Percentiles rank a stretch among this genome's conserved stretches.
Conservation (phyloP, 92 coral and sea anemone species). For the Desmophyllum pertusum region DNA sequence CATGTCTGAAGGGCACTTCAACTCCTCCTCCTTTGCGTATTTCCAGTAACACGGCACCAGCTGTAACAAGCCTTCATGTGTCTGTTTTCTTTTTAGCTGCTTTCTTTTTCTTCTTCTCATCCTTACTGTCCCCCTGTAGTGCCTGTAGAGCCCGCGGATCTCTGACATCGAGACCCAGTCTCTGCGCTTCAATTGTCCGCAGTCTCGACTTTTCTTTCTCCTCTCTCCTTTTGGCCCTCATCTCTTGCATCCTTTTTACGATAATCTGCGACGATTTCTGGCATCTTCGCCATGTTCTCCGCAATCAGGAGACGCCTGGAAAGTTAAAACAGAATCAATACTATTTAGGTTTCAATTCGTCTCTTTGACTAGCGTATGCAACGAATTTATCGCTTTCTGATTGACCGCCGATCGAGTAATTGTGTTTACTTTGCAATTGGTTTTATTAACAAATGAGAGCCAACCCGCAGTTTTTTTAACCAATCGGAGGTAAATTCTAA, state of each 20-base stretch:
- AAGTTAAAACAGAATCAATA: background rate
- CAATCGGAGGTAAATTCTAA: too few relatives aligned
- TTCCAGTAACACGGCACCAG: background rate
- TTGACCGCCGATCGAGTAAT: too few relatives aligned
- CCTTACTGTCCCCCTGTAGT: constrained; percentile 57
- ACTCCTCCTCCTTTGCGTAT: background rate
- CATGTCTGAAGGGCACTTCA: background rate
- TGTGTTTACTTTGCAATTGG: too few relatives aligned
- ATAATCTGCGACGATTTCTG: constrained; percentile 87
- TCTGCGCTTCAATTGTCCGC: constrained; percentile 84
- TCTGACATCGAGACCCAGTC: constrained; percentile 84
- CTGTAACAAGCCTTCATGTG: background rate
- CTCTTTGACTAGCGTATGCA: too few relatives aligned
- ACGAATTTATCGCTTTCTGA: background rate
- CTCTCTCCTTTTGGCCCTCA: constrained; percentile 76
- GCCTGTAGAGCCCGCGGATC: constrained; percentile 91
- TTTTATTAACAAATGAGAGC: too few relatives aligned
- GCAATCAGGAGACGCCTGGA: constrained; percentile 81
- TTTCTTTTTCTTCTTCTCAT: constrained; percentile 57
- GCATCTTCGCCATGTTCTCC: constrained; percentile 98
- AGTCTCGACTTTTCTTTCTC: constrained; percentile 70
- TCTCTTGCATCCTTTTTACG: constrained; percentile 82
- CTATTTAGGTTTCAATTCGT: background rate
- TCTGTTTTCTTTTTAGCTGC: background rate
- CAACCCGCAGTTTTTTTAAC: too few relatives aligned